Percentiles rank a stretch among this genome's conserved stretches.
phyloP scores from a whole-genome alignment of 2,797 vertebrate genomes.

The Urocyon cinereoargenteus region DNA sequence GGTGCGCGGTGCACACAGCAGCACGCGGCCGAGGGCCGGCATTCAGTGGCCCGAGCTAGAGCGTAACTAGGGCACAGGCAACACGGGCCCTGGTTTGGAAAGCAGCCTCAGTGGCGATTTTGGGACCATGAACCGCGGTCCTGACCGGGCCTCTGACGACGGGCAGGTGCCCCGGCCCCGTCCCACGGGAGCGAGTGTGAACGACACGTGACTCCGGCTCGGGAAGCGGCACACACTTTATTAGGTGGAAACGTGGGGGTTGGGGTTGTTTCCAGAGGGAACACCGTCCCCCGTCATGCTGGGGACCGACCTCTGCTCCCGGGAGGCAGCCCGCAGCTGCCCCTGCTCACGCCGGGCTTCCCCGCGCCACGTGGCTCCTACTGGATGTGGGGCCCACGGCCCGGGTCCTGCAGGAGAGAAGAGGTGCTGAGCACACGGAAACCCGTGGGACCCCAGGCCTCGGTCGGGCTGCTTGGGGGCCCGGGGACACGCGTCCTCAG shows the following conservation, averaged over 20 bases:
- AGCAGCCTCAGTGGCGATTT: neutral
- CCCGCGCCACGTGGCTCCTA: neutral
- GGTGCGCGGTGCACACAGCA: fast-evolving
- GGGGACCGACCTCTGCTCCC: fast-evolving
- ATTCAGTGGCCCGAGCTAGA: neutral
- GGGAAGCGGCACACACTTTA: fast-evolving
- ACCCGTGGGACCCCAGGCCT: fast-evolving
- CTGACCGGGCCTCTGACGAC: fast-evolving
- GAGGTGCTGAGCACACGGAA: neutral
- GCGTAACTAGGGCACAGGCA: fast-evolving
- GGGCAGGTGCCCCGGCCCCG: fast-evolving
- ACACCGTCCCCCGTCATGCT: fast-evolving
- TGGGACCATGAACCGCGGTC: neutral
- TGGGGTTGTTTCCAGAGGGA: neutral
- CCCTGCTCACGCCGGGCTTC: neutral
- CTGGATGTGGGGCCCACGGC: constrained; percentile 42
- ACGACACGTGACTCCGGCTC: fast-evolving
- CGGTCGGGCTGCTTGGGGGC: fast-evolving
- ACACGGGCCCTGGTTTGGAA: neutral
- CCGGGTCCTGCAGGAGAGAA: constrained; percentile 61
- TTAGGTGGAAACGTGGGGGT: fast-evolving
- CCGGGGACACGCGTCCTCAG: fast-evolving
- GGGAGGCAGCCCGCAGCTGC: neutral
- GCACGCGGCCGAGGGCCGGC: fast-evolving
- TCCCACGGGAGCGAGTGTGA: fast-evolving